These are phyloP conservation scores for Vicugna pacos DNA, from an alignment of 2,113 vertebrate species.

Conservation along the genomic window DNA sequence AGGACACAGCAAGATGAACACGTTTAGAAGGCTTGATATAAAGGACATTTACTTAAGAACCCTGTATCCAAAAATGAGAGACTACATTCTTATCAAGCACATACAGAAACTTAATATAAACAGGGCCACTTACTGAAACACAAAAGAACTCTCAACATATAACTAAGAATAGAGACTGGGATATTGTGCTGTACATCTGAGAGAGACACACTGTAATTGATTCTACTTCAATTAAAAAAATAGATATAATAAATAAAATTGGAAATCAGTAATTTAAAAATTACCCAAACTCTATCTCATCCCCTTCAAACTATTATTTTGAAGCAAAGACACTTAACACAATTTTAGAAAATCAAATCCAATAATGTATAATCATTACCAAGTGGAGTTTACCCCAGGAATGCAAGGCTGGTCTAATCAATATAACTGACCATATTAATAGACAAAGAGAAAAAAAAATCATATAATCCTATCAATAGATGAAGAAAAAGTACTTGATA, in stretches of 20 bases:
- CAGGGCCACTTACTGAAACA: not conserved
- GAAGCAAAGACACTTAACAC: not conserved
- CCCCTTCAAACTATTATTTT: conserved; percentile 6
- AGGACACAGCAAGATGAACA: not conserved
- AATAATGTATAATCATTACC: not conserved
- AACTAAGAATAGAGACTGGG: not conserved
- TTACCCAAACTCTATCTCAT: not conserved
- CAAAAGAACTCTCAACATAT: not conserved
- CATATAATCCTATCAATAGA: not conserved
- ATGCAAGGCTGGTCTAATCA: not conserved
- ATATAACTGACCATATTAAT: not conserved
- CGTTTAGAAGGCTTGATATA: not conserved
- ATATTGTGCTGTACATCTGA: no score
- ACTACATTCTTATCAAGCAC: not conserved
- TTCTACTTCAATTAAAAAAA: no score
- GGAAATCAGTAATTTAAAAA: not conserved
- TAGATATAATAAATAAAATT: conserved; percentile 5
- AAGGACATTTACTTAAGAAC: not conserved
- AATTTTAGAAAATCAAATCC: not conserved
- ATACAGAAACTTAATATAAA: not conserved
- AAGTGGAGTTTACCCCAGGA: not conserved
- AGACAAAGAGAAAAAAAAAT: not conserved
- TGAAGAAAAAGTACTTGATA: not conserved
- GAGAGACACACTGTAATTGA: no score
- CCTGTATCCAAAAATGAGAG: not conserved